Evolutionary conservation across 2,113 vertebrate species (phyloP), one percentile per base, ranked within the genome.

Genomic region (Macrotis lagotis): DNA sequence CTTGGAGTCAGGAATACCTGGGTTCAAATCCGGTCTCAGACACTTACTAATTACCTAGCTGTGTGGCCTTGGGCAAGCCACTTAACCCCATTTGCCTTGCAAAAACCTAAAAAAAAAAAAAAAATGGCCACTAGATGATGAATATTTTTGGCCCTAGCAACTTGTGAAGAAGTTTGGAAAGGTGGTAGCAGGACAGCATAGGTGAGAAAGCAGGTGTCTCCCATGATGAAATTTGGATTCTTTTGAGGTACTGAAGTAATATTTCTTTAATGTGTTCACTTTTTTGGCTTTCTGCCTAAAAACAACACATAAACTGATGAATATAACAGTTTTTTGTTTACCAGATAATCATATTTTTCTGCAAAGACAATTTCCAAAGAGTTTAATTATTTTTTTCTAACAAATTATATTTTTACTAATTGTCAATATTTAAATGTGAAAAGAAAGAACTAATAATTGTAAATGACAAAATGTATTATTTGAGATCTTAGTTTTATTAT

Each of bases 401-500:
- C 92, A 96, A 88, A 44, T 90, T 95, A 25, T 95, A 31, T 94
- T 94, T 51, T 22, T 51, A 37, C 92, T 93, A 25, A 53, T 91
- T 91, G 53, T 89, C 93, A 92, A 8, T 24, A 94, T 94, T 95
- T 31, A 94, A 92, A 92, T 10, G 22, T 92, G n/a, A 24, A 96
- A 92, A 8, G 50, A 94, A 91, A 53, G 0, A 59, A 52, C 53
- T 96, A 90, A 91, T 90, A 93, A 94, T 12, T 6, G 9, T 91
- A 51, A 92, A 51, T 89, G 12, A 50, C 66, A 92, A 94, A 90
- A 83, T 88, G 25, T 74, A 24, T 74, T 92, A 55, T 93, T 94
- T 95, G 50, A 95, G 95, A 28, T 94, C 91, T 91, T 91, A 92
- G n/a, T 48, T 90, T 94, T 51, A n/a, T 51, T 96, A 83, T 83